phyloP scores from a whole-genome alignment of 2,113 vertebrate genomes.

The Colaptes auratus region DNA sequence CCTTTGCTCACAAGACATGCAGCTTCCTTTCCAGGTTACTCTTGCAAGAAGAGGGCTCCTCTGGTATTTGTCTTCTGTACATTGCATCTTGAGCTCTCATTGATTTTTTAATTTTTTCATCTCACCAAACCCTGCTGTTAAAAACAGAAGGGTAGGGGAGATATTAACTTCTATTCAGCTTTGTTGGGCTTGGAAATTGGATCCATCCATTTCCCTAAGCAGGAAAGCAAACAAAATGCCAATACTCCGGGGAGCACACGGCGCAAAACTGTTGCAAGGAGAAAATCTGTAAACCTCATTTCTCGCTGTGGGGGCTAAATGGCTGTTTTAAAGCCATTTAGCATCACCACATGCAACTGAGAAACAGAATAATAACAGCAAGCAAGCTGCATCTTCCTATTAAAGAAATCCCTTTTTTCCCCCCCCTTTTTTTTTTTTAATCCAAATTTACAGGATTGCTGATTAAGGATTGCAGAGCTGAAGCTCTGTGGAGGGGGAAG shows the following conservation, averaged over 20 bases:
- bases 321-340: conserved; percentile 65
- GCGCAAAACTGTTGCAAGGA: neutral
- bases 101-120: conserved; percentile 40
- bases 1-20: neutral
- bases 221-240: conserved; percentile 53
- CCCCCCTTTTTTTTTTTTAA: neutral
- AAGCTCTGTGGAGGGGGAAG: neutral
- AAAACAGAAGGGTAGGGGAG: neutral
- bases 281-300: conserved; percentile 60
- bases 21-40: neutral
- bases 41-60: conserved; percentile 18
- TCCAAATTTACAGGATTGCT: neutral
- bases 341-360: neutral
- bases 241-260: conserved; percentile 18
- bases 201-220: conserved; percentile 61
- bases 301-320: conserved; percentile 63
- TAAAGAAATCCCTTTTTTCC: neutral
- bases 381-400: neutral
- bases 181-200: conserved; percentile 50
- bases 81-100: neutral
- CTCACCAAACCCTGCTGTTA: conserved; percentile 17
- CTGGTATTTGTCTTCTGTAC: neutral
- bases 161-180: conserved; percentile 16
- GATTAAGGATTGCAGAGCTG: conserved; percentile 17
- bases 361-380: neutral